phyloP scores from a whole-genome alignment of 2,797 vertebrate genomes.

The Liasis olivaceus region DNA sequence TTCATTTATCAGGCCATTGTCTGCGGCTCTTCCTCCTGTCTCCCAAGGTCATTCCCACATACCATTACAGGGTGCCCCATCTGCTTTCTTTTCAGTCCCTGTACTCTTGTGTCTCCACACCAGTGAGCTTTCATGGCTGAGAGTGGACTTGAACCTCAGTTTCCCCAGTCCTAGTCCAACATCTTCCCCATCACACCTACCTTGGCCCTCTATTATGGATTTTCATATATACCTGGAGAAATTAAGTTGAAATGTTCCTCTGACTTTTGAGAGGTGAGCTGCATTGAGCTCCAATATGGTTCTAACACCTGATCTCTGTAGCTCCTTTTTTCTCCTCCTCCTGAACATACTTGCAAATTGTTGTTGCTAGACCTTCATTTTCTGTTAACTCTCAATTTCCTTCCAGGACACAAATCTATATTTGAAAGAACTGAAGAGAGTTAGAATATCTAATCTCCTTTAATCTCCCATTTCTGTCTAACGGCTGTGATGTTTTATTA shows the following conservation, averaged over 20 bases:
- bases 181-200: not conserved
- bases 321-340: not conserved
- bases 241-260: not conserved
- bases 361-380: slow-evolving; percentile 2
- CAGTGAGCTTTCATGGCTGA: too few species aligned
- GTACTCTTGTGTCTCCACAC: too few species aligned
- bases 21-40: too few species aligned
- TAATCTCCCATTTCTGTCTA: slow-evolving; percentile 44
- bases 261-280: not conserved
- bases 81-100: too few species aligned
- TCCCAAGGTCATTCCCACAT: too few species aligned
- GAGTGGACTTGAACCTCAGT: not conserved
- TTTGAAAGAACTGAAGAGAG: slow-evolving; percentile 10
- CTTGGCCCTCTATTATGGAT: not conserved
- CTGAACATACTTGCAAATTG: slow-evolving; percentile 13
- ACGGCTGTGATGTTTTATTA: slow-evolving; percentile 61
- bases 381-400: not conserved
- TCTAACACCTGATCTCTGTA: not conserved
- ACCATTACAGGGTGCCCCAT: too few species aligned
- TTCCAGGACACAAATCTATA: not conserved
- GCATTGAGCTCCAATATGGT: not conserved
- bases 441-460: not conserved
- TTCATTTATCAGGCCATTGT: too few species aligned
- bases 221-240: not conserved
- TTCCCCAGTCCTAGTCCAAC: not conserved